Percentiles rank a stretch among this genome's conserved stretches.
phyloP scores from a whole-genome alignment of 2,888 invertebrate genomes.

The Andricus quercusramuli region DNA sequence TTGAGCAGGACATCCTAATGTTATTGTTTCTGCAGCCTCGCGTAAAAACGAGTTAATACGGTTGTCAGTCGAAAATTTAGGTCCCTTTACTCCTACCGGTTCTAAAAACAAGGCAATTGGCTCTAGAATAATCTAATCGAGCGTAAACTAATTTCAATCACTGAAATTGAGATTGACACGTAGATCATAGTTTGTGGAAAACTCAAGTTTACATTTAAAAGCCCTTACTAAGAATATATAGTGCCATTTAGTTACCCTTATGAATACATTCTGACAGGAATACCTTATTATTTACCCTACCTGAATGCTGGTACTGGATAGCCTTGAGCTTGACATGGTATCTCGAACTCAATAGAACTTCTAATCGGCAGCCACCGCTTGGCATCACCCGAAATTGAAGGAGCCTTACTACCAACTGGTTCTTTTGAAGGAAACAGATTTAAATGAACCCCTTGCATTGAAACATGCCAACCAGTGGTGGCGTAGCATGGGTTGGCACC shows the following conservation, averaged over 20 bases:
- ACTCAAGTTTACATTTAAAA: too few relatives aligned
- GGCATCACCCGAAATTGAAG: conserved; percentile 73
- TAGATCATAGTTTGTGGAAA: too few relatives aligned
- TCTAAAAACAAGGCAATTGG: conserved; percentile 73
- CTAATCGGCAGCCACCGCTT: conserved; percentile 74
- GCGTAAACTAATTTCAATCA: background rate
- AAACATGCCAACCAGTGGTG: background rate
- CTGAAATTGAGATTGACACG: background rate
- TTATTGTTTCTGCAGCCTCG: conserved; percentile 79
- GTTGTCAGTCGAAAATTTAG: conserved; percentile 82
- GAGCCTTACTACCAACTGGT: conserved; percentile 76
- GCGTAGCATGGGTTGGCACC: too few relatives aligned
- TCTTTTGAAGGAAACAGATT: conserved; percentile 64
- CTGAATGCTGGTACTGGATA: conserved; percentile 86
- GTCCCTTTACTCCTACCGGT: conserved; percentile 81
- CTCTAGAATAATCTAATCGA: background rate
- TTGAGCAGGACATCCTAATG: conserved; percentile 85
- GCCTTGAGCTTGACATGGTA: conserved; percentile 87
- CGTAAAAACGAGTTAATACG: conserved; percentile 80
- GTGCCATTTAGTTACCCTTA: background rate
- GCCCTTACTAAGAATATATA: too few relatives aligned
- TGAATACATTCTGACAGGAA: background rate
- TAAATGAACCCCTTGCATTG: background rate
- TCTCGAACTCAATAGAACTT: conserved; percentile 79
- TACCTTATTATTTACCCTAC: conserved; percentile 77